Conservation (phyloP, 2,797 vertebrate genomes). For the Helostoma temminkii region DNA sequence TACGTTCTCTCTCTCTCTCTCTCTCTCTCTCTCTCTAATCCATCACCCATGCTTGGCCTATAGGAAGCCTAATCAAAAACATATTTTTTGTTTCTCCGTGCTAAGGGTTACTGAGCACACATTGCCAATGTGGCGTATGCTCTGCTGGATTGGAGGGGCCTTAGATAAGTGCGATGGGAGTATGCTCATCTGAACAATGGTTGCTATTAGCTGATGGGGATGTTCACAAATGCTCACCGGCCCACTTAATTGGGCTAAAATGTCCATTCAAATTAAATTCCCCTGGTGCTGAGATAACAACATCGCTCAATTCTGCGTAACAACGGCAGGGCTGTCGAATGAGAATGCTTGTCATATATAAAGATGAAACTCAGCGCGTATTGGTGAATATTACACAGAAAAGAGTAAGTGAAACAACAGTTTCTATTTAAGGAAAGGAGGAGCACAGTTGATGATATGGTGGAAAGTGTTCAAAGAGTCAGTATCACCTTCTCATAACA, state of each 20-base stretch:
- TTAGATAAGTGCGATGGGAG: conserved; percentile 68
- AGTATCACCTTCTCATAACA: conserved; percentile 52
- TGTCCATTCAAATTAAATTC: conserved; percentile 83
- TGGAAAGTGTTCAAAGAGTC: conserved; percentile 29
- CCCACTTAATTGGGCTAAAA: conserved; percentile 84
- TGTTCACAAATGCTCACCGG: conserved; percentile 78
- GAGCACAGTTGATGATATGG: conserved; percentile 15
- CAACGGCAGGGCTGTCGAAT: conserved; percentile 43
- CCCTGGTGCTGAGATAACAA: conserved; percentile 74
- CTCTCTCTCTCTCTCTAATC: conserved; percentile 4
- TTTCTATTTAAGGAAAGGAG: conserved; percentile 50
- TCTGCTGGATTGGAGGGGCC: conserved; percentile 58
- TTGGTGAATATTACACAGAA: conserved; percentile 40
- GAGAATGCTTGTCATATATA: conserved; percentile 44
- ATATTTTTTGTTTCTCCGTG: conserved; percentile 56
- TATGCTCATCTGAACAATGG: conserved; percentile 79
- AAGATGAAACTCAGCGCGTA: conserved; percentile 35
- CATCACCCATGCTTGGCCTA: conserved; percentile 34
- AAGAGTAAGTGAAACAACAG: conserved; percentile 40
- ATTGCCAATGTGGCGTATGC: conserved; percentile 67
- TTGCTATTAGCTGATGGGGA: conserved; percentile 82
- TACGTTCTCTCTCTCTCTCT: conserved; percentile 2
- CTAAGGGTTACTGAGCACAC: conserved; percentile 69
- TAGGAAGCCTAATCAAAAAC: conserved; percentile 59
- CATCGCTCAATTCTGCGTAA: conserved; percentile 53